phyloP scores from a whole-genome alignment of 2,888 invertebrate genomes.

The Drosophila setosimentum region DNA sequence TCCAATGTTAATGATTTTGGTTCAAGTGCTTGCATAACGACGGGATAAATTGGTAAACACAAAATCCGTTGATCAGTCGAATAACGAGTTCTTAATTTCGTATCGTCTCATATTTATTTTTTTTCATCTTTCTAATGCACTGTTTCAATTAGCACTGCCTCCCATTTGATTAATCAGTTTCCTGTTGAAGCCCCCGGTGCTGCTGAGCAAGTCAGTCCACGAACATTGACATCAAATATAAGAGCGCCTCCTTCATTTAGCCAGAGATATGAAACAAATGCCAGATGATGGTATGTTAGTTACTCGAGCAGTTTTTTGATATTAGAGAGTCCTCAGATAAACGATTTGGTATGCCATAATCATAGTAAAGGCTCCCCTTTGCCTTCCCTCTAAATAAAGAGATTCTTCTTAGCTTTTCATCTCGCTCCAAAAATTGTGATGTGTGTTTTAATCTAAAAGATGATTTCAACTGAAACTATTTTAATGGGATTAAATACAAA shows the following conservation, averaged over 20 bases:
- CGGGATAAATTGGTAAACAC: no score
- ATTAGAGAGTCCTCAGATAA: not conserved
- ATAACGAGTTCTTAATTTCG: no score
- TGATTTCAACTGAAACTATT: not conserved
- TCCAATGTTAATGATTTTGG: no score
- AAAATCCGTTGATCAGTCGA: no score
- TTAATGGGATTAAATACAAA: not conserved
- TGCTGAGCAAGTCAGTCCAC: no score
- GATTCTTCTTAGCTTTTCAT: no score
- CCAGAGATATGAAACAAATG: no score
- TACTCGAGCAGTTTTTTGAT: conserved; percentile 14
- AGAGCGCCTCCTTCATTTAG: no score
- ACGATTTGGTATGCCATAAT: conserved; percentile 33
- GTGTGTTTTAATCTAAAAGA: conserved; percentile 1
- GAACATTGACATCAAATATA: no score
- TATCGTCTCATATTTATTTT: conserved; percentile 40
- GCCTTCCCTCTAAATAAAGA: not conserved
- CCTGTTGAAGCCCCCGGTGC: conserved; percentile 50
- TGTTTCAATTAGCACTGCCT: conserved; percentile 37
- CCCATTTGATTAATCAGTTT: conserved; percentile 33
- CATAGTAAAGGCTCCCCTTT: not conserved
- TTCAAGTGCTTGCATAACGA: no score
- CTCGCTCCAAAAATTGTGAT: conserved; percentile 2
- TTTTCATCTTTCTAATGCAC: conserved; percentile 26
- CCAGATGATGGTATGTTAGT: conserved; percentile 10